A percentile compares a stretch with the other conserved stretches of the same genome.
phyloP scores from a whole-genome alignment of 2,888 invertebrate genomes.

The Resseliella maxima region DNA sequence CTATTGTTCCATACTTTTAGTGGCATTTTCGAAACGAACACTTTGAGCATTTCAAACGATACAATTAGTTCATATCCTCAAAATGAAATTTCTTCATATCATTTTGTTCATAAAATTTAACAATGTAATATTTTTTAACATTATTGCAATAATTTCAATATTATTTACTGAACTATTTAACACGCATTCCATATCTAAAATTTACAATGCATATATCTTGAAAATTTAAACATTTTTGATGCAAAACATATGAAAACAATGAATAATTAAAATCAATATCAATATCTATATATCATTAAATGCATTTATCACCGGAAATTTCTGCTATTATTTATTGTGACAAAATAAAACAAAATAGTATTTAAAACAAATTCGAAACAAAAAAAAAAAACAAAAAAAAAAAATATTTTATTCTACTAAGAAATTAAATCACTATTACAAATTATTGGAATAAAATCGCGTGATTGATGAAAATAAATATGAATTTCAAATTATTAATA shows the following conservation, averaged over 20 bases:
- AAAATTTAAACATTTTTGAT: not conserved
- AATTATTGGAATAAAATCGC: not conserved
- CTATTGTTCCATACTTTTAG: too few relatives aligned
- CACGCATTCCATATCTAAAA: too few relatives aligned
- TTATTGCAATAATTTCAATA: too few relatives aligned
- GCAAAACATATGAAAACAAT: not conserved
- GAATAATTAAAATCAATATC: not conserved
- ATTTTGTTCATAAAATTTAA: too few relatives aligned
- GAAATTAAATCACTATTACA: not conserved
- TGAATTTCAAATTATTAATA: not conserved
- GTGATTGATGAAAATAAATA: slow-evolving; percentile 1
- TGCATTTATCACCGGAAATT: not conserved
- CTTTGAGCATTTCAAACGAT: too few relatives aligned
- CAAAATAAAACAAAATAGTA: not conserved
- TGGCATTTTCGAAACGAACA: too few relatives aligned
- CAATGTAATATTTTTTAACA: too few relatives aligned
- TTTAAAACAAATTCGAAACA: not conserved
- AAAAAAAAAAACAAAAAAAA: not conserved
- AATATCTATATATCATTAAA: slow-evolving; percentile 4
- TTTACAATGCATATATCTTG: not conserved
- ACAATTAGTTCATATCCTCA: too few relatives aligned
- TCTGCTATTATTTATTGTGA: slow-evolving; percentile 23
- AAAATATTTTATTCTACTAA: slow-evolving; percentile 23
- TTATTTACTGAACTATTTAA: too few relatives aligned
- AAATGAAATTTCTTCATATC: too few relatives aligned